Evolutionary conservation across 1,140 invertebrate genomes (phyloP).

Genomic region (Elymnias hypermnestra): DNA sequence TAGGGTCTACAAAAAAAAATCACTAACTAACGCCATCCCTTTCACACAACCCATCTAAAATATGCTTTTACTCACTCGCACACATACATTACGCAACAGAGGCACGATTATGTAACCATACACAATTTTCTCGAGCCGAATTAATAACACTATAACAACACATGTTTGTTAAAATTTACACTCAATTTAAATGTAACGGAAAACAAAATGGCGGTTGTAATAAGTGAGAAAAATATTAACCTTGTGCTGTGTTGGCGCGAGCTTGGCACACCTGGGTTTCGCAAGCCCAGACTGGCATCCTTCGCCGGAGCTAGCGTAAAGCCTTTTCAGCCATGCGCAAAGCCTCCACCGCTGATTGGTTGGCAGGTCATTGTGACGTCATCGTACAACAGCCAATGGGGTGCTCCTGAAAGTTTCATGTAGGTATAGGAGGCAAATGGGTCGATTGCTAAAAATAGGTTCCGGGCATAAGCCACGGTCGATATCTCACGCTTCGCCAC

Average conservation of each 20-base stretch:
- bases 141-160: constrained; percentile 13
- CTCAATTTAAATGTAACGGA: constrained; percentile 22
- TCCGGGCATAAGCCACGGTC: constrained; percentile 19
- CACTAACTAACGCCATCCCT: constrained; percentile 20
- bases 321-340: constrained; percentile 50
- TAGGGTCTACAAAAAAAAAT: constrained; percentile 7
- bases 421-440: constrained; percentile 54
- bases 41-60: constrained; percentile 15
- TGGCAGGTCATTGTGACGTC: constrained; percentile 44
- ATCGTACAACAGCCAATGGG: constrained; percentile 39
- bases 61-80: constrained; percentile 28
- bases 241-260: constrained; percentile 45
- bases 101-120: constrained; percentile 24
- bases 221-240: constrained; percentile 46
- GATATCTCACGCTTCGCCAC: background rate
- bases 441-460: constrained; percentile 69
- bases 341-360: constrained; percentile 37
- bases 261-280: constrained; percentile 63
- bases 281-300: constrained; percentile 58
- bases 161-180: constrained; percentile 14
- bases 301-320: constrained; percentile 28
- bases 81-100: constrained; percentile 31
- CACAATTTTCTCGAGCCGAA: no score
- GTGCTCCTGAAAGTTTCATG: constrained; percentile 61
- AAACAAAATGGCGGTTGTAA: constrained; percentile 35